Evolutionary conservation across 2,888 invertebrate genomes (phyloP), one percentile per base, ranked within the genome.

Genomic region (Drosophila robusta): DNA sequence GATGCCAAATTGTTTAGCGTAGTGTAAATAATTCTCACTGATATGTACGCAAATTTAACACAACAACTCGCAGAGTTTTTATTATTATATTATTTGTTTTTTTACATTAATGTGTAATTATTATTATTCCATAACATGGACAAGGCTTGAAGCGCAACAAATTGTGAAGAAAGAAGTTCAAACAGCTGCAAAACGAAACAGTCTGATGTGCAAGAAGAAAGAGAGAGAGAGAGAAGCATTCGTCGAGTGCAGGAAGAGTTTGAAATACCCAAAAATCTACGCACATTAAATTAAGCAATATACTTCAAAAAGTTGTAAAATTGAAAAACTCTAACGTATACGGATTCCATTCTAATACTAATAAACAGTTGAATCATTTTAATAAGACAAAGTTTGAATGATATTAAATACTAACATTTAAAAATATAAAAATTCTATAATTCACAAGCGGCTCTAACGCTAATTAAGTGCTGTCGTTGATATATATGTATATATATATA

Each of bases 1-100:
- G 63, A 65, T 65, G 54, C 69, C 65, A 79, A 75, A 45, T 39
- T 63, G 47, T 52, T 57, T 54, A 49, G 62, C 52, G 39, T 60
- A 42, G 56, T 71, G 83, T 83, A 80, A 80, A 80, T 83, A 80
- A 80, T 83, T 80, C 63, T 75, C 72, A 80, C 80, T 83, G 83
- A 83, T 80, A 80, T 80, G 80, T 80, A 69, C 77, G 73, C 73
- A 80, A 80, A 79, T 75, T 49, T 72, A 80, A 78, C 58, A 70
- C 75, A 82, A 80, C 65, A 72, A 75, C 65, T 77, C 65, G 39
- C 63, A 45, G n/a, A 70, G 56, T 49, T 68, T 58, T 26, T 11
- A 39, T 14, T 39, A n/a, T 6, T 9, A 39, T 5, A 22, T 38
- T 24, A 7, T 12, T 46, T 7, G 14, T 36, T 14, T 12, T 47